Percentiles rank a stretch among this genome's conserved stretches.
Evolutionary conservation across 1,140 invertebrate genomes (phyloP).

Genomic region (Portunus trituberculatus): DNA sequence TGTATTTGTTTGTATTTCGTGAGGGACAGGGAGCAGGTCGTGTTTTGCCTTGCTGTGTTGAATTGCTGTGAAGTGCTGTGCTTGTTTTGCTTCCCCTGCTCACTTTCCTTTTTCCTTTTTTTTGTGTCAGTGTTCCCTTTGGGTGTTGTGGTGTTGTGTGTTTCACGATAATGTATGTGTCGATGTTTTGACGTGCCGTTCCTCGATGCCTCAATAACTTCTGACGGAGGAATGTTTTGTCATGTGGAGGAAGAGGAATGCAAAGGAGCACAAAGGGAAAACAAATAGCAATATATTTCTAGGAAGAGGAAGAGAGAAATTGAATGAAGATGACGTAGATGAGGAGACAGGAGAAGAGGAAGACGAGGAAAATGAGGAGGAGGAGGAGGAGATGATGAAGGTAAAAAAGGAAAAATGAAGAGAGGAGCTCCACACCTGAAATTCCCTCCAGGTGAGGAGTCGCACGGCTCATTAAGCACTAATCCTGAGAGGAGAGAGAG

Average conservation of each 20-base stretch:
- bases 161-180: neutral
- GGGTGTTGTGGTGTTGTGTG: neutral
- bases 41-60: no score
- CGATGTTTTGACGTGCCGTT: neutral
- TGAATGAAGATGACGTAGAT: neutral
- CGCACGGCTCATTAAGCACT: neutral
- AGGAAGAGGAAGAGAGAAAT: constrained; percentile 32
- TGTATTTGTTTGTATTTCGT: no score
- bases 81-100: neutral
- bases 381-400: neutral
- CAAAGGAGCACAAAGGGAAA: no score
- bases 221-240: neutral
- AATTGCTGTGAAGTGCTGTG: neutral
- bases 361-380: neutral
- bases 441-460: neutral
- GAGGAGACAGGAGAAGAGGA: neutral
- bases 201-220: neutral
- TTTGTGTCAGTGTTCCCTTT: neutral
- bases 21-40: no score
- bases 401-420: neutral
- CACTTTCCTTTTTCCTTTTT: neutral
- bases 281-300: no score
- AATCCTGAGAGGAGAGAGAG: neutral
- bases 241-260: no score
- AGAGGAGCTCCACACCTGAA: neutral